Evolutionary conservation across 2,888 invertebrate genomes (phyloP).

Genomic region (Subacronicta megacephala): DNA sequence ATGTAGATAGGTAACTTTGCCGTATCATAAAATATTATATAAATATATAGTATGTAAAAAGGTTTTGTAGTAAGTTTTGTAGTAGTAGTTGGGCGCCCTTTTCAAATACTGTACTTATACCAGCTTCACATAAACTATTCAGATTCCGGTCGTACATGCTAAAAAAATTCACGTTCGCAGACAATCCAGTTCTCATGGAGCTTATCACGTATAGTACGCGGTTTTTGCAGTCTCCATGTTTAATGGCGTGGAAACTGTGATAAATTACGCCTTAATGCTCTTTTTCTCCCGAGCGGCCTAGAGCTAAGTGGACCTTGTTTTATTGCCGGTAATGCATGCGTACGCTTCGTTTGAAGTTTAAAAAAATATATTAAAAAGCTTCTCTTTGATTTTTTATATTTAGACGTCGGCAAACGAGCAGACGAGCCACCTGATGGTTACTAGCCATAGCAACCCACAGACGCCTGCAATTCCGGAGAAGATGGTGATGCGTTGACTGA

Average conservation of each 20-base stretch:
- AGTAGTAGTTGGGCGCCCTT: neutral
- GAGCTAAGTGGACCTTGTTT: constrained; percentile 73
- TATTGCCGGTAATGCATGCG: constrained; percentile 67
- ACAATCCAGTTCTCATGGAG: constrained; percentile 78
- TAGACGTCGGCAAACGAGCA: no score
- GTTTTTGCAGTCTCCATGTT: constrained; percentile 84
- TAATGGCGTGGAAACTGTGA: constrained; percentile 87
- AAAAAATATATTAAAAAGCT: constrained; percentile 8
- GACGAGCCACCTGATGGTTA: no score
- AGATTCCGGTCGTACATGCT: constrained; percentile 29
- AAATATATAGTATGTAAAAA: no score
- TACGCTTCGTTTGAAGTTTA: constrained; percentile 20
- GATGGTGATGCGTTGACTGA: no score
- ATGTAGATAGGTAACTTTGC: no score
- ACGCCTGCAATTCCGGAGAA: no score
- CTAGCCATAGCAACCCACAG: no score
- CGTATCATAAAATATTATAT: no score
- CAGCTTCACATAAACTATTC: constrained; percentile 6
- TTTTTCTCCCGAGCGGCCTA: constrained; percentile 76
- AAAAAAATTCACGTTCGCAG: constrained; percentile 73
- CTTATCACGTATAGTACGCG: constrained; percentile 83
- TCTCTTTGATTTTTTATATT: no score
- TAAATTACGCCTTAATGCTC: constrained; percentile 85
- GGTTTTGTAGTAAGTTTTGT: no score
- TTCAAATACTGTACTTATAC: neutral